These are phyloP conservation scores for Schlechtendalia chinensis DNA, from an alignment of 1,140 invertebrate genomes.

Conservation along the genomic window DNA sequence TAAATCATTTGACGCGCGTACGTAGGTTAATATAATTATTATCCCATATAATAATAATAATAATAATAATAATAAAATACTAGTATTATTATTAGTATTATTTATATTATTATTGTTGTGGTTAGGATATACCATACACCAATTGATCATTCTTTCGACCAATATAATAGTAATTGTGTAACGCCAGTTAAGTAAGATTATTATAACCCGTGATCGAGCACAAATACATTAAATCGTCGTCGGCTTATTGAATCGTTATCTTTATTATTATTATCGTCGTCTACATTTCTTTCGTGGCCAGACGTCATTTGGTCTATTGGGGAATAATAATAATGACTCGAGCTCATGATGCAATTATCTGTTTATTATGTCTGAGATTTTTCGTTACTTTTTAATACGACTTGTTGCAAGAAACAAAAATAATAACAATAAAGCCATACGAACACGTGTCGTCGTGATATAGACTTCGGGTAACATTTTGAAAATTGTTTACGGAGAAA, in stretches of 20 bases:
- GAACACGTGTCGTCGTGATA: background rate
- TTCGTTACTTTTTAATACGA: background rate
- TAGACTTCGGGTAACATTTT: background rate
- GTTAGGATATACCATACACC: background rate
- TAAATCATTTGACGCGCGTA: background rate
- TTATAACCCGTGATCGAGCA: slow-evolving; percentile 42
- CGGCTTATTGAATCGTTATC: slow-evolving; percentile 16
- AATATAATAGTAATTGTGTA: slow-evolving; percentile 9
- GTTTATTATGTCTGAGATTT: background rate
- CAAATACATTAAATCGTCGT: slow-evolving; percentile 6
- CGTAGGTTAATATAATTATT: background rate
- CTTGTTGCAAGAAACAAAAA: background rate
- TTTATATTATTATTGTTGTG: background rate
- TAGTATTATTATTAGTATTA: slow-evolving; percentile 8
- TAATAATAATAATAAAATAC: too few species aligned
- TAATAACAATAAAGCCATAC: background rate
- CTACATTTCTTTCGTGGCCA: slow-evolving; percentile 16
- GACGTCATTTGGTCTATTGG: background rate
- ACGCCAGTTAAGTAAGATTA: slow-evolving; percentile 44
- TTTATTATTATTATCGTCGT: slow-evolving; percentile 6
- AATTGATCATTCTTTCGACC: slow-evolving; percentile 22
- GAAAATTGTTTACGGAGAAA: background rate
- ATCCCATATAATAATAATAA: too few species aligned
- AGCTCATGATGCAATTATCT: background rate
- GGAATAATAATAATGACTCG: background rate